These are phyloP conservation scores for Seira ritae DNA, from an alignment of 2,888 invertebrate genomes.

Conservation along the genomic window DNA sequence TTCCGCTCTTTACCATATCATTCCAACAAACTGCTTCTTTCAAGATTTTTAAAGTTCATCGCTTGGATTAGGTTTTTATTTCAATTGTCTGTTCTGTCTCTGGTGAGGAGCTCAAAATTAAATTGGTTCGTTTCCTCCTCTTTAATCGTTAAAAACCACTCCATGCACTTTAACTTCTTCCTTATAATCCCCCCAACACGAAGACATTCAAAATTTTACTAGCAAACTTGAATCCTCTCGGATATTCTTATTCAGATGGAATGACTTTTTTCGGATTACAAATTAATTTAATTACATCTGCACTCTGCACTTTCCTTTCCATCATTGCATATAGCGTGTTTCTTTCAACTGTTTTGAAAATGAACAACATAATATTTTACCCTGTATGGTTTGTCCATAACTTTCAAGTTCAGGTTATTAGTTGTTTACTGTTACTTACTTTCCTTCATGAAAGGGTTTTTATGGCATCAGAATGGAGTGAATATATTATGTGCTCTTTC, in stretches of 20 bases:
- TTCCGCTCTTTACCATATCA: background rate
- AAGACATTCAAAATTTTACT: too few species aligned
- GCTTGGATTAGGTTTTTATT: too few species aligned
- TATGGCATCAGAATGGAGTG: background rate
- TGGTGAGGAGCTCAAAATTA: too few species aligned
- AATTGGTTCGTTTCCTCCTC: too few species aligned
- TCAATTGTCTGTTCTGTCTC: too few species aligned
- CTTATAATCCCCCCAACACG: too few species aligned
- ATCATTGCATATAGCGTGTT: background rate
- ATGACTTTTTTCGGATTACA: background rate
- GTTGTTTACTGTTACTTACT: background rate
- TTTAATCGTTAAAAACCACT: too few species aligned
- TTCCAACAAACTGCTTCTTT: background rate
- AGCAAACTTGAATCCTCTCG: too few species aligned
- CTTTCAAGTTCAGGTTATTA: background rate
- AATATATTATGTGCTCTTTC: background rate
- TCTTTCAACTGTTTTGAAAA: background rate
- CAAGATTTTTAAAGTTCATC: too few species aligned
- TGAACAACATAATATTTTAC: background rate
- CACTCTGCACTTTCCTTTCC: background rate
- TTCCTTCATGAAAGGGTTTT: background rate
- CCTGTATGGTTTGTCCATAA: background rate
- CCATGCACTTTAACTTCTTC: too few species aligned
- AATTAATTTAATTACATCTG: background rate
- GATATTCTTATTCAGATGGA: background rate